Base-by-base conservation (phyloP, 2,888 invertebrate genomes). In the Cephus pulcher region DNA sequence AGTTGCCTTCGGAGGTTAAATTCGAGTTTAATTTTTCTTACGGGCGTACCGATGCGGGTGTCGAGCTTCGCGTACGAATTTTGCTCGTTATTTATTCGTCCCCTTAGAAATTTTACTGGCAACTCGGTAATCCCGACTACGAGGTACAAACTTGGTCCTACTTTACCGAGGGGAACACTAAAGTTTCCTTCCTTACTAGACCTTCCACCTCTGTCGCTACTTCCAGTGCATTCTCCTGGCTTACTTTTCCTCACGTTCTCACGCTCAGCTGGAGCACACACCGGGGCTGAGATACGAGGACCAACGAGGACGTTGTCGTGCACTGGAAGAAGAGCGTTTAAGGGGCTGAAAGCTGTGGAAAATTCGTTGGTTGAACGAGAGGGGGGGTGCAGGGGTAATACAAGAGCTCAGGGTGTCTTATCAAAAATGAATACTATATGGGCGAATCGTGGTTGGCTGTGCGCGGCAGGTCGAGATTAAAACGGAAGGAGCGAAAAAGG, bases 341-440 rank as follows among this genome's bases (percentile, higher is more conserved):
- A 56, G 9, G 56, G 56, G 56, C 1, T 56, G 56, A 56, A 56
- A 56, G 56, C 56, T 56, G 56, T 23, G 56, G 23, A 56, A 56
- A 23, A 56, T 56, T 56, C 23, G 56, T 56, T 2, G 56, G 23
- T 56, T 40, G 80, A 77, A 77, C 76, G 80, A 80, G 81, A 77
- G 77, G 81, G 78, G 81, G 81, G 80, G 71, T 76, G 73, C 76
- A 80, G 73, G 56, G 69, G 73, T 80, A 82, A 77, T 82, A 78
- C 80, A 79, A 78, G 83, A 74, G 37, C 73, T 69, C 70, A 78
- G 73, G 81, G 75, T 75, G 76, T 73, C 78, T 81, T 83, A 81
- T 84, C 81, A 84, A 84, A 81, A 82, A 84, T 84, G 83, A 78
- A 83, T 83, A 79, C 71, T 11, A 71, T 6, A 4, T 71, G 34